These are phyloP conservation scores for Nipponacmea schrenckii DNA, from an alignment of 2,888 invertebrate species.

Conservation along the genomic window DNA sequence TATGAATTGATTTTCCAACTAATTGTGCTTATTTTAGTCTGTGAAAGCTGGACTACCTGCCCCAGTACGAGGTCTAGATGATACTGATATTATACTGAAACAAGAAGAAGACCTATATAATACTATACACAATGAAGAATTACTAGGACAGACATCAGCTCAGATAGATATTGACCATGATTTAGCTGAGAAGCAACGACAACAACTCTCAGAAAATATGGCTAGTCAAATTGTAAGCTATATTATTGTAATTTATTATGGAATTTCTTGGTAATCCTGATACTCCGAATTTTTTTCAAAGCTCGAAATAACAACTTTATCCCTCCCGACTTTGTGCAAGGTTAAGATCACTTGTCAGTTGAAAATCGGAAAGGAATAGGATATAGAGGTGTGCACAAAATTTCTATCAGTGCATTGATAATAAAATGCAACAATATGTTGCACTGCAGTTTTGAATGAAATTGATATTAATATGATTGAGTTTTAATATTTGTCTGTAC, in stretches of 20 bases:
- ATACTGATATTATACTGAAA: conserved; percentile 41
- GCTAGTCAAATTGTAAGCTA: conserved; percentile 56
- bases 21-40: conserved; percentile 39
- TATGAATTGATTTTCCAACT: too few species aligned
- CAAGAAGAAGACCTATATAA: conserved; percentile 50
- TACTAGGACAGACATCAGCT: conserved; percentile 46
- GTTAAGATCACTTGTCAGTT: too few species aligned
- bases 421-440: too few species aligned
- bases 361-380: too few species aligned
- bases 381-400: too few species aligned
- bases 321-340: too few species aligned
- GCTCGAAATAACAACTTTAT: too few species aligned
- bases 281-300: too few species aligned
- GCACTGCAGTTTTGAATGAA: too few species aligned
- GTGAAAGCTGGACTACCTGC: conserved; percentile 54
- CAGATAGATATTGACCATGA: conserved; percentile 46
- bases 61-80: conserved; percentile 43
- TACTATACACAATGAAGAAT: conserved; percentile 51
- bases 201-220: conserved; percentile 50
- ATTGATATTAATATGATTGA: too few species aligned
- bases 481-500: not conserved
- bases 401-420: too few species aligned
- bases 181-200: conserved; percentile 44
- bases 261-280: too few species aligned
- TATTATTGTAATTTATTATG: not conserved